phyloP scores from a whole-genome alignment of 2,888 invertebrate genomes.

The Phymatocera aterrima region DNA sequence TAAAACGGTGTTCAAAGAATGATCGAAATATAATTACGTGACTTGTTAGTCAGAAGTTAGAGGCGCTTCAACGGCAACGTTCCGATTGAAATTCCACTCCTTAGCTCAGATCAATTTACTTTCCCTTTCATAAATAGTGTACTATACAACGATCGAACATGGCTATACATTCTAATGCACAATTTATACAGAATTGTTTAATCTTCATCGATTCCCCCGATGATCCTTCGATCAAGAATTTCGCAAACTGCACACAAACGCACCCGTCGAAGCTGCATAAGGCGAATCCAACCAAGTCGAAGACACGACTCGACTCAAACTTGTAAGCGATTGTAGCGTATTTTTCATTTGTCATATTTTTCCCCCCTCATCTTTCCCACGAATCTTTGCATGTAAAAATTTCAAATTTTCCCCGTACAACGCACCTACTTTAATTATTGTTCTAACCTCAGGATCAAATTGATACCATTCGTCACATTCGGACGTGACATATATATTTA shows the following conservation, averaged over 20 bases:
- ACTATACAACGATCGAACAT: slow-evolving; percentile 24
- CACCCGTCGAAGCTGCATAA: background rate
- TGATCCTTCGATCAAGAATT: background rate
- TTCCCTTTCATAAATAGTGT: slow-evolving; percentile 39
- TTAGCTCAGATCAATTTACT: slow-evolving; percentile 41
- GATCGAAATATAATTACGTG: slow-evolving; percentile 44
- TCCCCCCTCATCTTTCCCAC: background rate
- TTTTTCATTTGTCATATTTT: background rate
- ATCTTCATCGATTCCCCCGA: background rate
- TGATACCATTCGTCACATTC: background rate
- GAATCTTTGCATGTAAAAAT: too few relatives aligned
- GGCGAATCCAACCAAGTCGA: background rate
- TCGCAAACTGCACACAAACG: background rate
- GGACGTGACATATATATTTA: background rate
- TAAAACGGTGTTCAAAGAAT: slow-evolving; percentile 3
- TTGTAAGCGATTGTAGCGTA: too few relatives aligned
- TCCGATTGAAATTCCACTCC: slow-evolving; percentile 37
- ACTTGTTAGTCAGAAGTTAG: slow-evolving; percentile 40
- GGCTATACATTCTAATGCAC: slow-evolving; percentile 31
- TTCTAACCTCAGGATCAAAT: slow-evolving; percentile 2
- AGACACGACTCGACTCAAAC: too few relatives aligned
- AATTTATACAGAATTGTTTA: slow-evolving; percentile 28
- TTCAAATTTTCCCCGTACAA: background rate
- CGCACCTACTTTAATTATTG: background rate
- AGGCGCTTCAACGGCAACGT: slow-evolving; percentile 19